Evolutionary conservation across 2,797 vertebrate species (phyloP).

Genomic region (Arnoldichthys spilopterus): DNA sequence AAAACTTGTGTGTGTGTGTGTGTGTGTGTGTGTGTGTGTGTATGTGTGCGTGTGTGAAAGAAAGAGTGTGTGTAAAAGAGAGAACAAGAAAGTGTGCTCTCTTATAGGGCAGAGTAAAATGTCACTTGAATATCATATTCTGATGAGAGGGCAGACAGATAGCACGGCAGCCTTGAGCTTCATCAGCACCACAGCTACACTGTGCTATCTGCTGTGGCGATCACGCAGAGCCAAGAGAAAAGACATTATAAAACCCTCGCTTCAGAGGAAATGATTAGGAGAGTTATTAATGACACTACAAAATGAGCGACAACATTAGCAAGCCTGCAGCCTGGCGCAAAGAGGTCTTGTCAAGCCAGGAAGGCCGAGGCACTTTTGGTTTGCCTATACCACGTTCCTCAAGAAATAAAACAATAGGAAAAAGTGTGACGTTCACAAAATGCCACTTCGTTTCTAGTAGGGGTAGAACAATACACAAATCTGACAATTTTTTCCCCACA

Average conservation of each 20-base stretch:
- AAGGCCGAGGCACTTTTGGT: neutral
- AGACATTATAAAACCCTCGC: neutral
- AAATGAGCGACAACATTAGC: conserved; percentile 1
- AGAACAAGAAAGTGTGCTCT: conserved; percentile 28
- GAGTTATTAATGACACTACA: neutral
- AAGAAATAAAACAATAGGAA: neutral
- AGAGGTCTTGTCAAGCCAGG: neutral
- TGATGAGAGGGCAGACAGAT: conserved; percentile 30
- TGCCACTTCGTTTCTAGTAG: neutral
- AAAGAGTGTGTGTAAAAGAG: conserved; percentile 1
- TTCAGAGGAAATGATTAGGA: conserved; percentile 6
- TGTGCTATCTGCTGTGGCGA: neutral
- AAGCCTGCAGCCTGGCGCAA: neutral
- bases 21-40: conserved; percentile 4
- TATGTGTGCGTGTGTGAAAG: conserved; percentile 3
- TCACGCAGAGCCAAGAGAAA: neutral
- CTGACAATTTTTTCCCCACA: too few relatives aligned
- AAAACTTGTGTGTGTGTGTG: neutral
- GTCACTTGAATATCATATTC: conserved; percentile 29
- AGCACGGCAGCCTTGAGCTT: neutral
- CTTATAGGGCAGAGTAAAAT: conserved; percentile 14
- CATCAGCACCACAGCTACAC: neutral
- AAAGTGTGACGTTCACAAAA: neutral
- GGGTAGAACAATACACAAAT: neutral
- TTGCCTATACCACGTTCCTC: neutral